Conservation (phyloP, 2,113 vertebrate genomes). For the Ia io region DNA sequence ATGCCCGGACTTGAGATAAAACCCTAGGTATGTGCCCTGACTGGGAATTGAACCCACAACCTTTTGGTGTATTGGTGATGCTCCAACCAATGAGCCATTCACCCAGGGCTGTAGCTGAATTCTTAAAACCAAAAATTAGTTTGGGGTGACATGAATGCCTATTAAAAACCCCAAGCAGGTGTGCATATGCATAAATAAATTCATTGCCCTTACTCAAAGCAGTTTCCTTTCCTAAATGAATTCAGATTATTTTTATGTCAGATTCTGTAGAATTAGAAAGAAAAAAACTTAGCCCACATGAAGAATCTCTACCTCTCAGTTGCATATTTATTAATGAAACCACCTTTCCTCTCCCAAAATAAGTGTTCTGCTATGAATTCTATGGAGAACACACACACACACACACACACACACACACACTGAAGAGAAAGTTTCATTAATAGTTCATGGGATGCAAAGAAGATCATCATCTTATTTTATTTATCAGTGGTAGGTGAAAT, state of each 20-base stretch:
- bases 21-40: neutral
- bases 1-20: neutral
- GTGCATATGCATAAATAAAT: neutral
- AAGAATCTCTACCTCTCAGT: neutral
- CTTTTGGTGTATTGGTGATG: neutral
- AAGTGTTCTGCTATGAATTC: neutral
- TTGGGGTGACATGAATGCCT: neutral
- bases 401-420: neutral
- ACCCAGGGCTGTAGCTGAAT: neutral
- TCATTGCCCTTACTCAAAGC: neutral
- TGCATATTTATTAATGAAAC: neutral
- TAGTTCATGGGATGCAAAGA: neutral
- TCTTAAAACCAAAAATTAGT: neutral
- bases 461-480: neutral
- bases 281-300: neutral
- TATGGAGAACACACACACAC: neutral
- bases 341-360: neutral
- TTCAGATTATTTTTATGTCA: conserved; percentile 15
- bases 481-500: neutral
- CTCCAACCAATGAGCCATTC: neutral
- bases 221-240: neutral
- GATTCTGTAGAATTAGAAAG: neutral
- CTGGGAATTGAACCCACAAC: neutral
- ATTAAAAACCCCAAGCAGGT: neutral
- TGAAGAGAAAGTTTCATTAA: neutral